These are phyloP conservation scores for Drosophila demipolita DNA, from an alignment of 2,888 invertebrate species.

Conservation along the genomic window DNA sequence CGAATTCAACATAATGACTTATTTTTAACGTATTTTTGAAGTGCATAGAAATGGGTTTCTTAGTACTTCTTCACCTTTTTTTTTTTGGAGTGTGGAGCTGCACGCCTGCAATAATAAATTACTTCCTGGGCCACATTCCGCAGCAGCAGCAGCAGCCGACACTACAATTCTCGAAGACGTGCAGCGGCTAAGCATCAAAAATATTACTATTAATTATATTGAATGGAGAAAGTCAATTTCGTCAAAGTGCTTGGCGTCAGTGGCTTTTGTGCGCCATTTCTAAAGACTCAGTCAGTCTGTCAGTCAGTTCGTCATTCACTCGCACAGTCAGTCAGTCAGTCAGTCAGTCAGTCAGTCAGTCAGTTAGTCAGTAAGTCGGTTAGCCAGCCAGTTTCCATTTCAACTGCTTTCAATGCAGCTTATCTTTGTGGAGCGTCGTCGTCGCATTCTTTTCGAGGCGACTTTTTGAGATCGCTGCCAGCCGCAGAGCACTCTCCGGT, in stretches of 20 bases:
- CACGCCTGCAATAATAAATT: slow-evolving; percentile 73
- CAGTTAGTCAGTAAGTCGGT: slow-evolving; percentile 47
- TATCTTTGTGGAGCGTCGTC: slow-evolving; percentile 69
- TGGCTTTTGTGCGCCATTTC: slow-evolving; percentile 76
- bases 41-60: slow-evolving; percentile 34
- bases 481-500: slow-evolving; percentile 41
- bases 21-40: slow-evolving; percentile 24
- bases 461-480: slow-evolving; percentile 30
- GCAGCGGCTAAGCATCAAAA: slow-evolving; percentile 56
- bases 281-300: slow-evolving; percentile 60
- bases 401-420: slow-evolving; percentile 36
- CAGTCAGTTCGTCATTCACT: slow-evolving; percentile 40
- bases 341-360: slow-evolving; percentile 45
- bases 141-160: slow-evolving; percentile 31
- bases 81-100: slow-evolving; percentile 25
- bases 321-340: slow-evolving; percentile 40
- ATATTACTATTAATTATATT: slow-evolving; percentile 81
- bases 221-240: slow-evolving; percentile 81
- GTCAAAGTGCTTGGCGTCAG: slow-evolving; percentile 72
- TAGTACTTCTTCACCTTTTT: slow-evolving; percentile 10
- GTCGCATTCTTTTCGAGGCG: slow-evolving; percentile 60
- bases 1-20: slow-evolving; percentile 60
- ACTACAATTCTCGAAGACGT: slow-evolving; percentile 72
- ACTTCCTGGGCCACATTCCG: slow-evolving; percentile 72
- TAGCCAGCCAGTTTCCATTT: slow-evolving; percentile 61